Percentiles rank a stretch among this genome's conserved stretches.
phyloP scores from a whole-genome alignment of 1,140 invertebrate genomes.

The Tetramorium alpestre region DNA sequence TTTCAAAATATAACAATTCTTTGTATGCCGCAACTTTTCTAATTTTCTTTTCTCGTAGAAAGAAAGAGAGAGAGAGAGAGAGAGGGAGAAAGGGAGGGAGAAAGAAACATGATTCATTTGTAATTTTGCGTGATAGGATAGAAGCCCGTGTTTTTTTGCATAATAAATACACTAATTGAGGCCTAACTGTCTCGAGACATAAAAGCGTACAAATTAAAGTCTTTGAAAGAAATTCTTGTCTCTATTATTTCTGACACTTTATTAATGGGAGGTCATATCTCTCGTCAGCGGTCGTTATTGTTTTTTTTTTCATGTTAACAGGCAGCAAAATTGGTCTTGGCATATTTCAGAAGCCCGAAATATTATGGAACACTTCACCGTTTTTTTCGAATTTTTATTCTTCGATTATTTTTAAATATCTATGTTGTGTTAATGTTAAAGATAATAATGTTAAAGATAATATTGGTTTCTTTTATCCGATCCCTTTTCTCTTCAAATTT shows the following conservation, averaged over 20 bases:
- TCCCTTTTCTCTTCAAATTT: not conserved
- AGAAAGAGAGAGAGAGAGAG: not conserved
- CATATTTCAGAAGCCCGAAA: slow-evolving; percentile 21
- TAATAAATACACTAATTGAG: not conserved
- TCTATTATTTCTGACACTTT: slow-evolving; percentile 51
- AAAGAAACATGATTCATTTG: not conserved
- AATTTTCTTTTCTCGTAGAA: not conserved
- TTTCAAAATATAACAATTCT: slow-evolving; percentile 12
- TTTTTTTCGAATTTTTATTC: not conserved
- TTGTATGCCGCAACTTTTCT: not conserved
- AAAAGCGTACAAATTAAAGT: slow-evolving; percentile 33
- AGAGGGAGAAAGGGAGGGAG: not conserved
- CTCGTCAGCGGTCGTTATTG: not conserved
- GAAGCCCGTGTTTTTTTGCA: not conserved
- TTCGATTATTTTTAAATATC: not conserved
- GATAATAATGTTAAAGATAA: not conserved
- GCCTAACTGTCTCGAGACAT: not conserved
- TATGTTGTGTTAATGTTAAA: not conserved
- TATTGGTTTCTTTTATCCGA: not conserved
- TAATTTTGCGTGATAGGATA: not conserved
- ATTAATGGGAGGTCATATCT: slow-evolving; percentile 32
- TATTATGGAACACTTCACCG: not conserved
- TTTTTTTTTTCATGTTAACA: not conserved
- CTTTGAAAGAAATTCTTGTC: slow-evolving; percentile 19
- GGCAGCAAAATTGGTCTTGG: slow-evolving; percentile 16